A percentile compares a stretch with the other conserved stretches of the same genome.
phyloP scores from a whole-genome alignment of 2,888 invertebrate species.

The Mesorhabditis spiculigera region DNA sequence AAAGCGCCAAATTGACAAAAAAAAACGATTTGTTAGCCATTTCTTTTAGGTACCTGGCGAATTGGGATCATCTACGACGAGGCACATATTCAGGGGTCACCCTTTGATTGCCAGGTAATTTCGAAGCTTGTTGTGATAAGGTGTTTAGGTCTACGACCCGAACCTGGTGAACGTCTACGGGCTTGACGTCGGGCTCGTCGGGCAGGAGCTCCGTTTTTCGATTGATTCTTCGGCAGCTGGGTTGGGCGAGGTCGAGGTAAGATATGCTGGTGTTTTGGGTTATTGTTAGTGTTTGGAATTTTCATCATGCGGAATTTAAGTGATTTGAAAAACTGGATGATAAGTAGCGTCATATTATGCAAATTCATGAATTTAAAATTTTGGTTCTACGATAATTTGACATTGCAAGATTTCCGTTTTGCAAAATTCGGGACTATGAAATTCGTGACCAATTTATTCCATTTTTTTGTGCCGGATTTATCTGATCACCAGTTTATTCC shows the following conservation, averaged over 20 bases:
- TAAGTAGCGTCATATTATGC: too few relatives aligned
- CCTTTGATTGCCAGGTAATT: slow-evolving; percentile 81
- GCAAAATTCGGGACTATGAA: too few relatives aligned
- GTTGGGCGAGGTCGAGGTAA: slow-evolving; percentile 47
- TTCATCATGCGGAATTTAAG: background rate
- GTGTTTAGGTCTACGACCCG: slow-evolving; percentile 50
- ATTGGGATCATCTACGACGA: slow-evolving; percentile 93
- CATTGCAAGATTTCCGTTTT: too few relatives aligned
- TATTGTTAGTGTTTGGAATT: slow-evolving; percentile 2
- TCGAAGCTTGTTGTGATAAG: slow-evolving; percentile 8
- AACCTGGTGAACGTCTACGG: slow-evolving; percentile 60
- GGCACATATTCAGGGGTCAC: slow-evolving; percentile 89
- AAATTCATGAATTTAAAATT: too few relatives aligned
- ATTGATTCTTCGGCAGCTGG: slow-evolving; percentile 55
- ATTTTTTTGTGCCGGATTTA: too few relatives aligned
- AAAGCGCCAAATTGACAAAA: too few relatives aligned
- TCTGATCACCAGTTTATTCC: too few relatives aligned
- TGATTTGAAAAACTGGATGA: too few relatives aligned
- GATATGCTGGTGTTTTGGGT: slow-evolving; percentile 4
- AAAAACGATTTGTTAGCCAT: background rate
- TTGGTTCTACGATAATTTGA: too few relatives aligned
- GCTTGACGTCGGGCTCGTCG: slow-evolving; percentile 59
- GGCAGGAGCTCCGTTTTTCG: slow-evolving; percentile 57
- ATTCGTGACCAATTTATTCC: too few relatives aligned
- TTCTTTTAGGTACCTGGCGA: slow-evolving; percentile 74